Conservation (phyloP, 2,888 invertebrate genomes). For the Pegoplata infirma region DNA sequence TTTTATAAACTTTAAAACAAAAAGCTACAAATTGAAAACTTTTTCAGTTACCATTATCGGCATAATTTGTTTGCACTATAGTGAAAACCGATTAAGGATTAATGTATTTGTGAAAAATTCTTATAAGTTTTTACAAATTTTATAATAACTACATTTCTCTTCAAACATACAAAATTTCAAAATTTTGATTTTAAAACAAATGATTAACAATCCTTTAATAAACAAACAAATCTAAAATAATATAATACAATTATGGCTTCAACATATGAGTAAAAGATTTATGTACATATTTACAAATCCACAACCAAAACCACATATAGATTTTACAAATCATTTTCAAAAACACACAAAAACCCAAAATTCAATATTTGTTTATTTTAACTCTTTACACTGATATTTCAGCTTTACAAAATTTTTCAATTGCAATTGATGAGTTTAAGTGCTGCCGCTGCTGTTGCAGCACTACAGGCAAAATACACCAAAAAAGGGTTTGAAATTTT, state of each 20-base stretch:
- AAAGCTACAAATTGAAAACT: too few relatives aligned
- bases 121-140: too few relatives aligned
- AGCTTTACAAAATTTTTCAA: conserved; percentile 51
- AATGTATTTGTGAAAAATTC: too few relatives aligned
- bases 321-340: neutral
- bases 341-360: conserved; percentile 29
- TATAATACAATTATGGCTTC: conserved; percentile 49
- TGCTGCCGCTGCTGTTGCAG: conserved; percentile 4
- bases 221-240: conserved; percentile 46
- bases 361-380: conserved; percentile 68
- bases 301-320: neutral
- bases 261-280: neutral
- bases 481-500: neutral
- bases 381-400: conserved; percentile 66
- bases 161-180: too few relatives aligned
- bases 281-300: neutral
- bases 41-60: too few relatives aligned
- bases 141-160: too few relatives aligned
- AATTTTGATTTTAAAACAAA: conserved; percentile 23
- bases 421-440: conserved; percentile 30
- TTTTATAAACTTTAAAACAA: too few relatives aligned
- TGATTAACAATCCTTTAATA: conserved; percentile 35
- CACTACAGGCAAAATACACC: conserved; percentile 2
- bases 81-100: too few relatives aligned
- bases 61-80: too few relatives aligned